Base-by-base conservation (phyloP, 92 coral and sea anemone genomes). In the Phenganax subtilis region DNA sequence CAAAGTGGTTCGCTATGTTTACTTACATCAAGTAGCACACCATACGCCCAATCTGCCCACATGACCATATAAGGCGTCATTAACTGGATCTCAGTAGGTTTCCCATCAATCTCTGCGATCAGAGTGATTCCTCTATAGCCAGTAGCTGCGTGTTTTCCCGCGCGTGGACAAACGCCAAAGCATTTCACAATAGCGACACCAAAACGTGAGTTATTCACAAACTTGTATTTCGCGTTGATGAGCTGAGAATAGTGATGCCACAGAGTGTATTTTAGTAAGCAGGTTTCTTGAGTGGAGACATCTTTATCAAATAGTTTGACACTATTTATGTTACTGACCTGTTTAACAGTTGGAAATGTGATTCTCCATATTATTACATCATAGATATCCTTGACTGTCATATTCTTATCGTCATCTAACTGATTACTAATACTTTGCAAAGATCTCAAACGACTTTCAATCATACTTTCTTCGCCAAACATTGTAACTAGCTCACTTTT, bases 21-120 rank as follows among this genome's bases (percentile, higher is more conserved):
- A 54, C 80, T 31, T 59, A 76, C 81, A 62, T 76, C 53, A 76
- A 76, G 69, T 44, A 76, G 20, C n/a, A 76, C 70, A 31, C 54
- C 31, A 52, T 76, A 76, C 0, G 81, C 81, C 81, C 81, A 76
- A 64, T 76, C 81, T 10, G 81, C 81, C 81, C 81, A 76, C 81
- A 76, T 76, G 55, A 76, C 81, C 81, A 76, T 76, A 76, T 76
- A 76, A n/a, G 81, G 81, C 16, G 81, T 76, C 29, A 76, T 64
- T 15, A 76, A 12, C 16, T 76, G 81, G 51, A 76, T 58, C 70
- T 76, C 81, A 10, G 61, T 57, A 29, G 81, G 81, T 31, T 76
- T 57, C 55, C 81, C 81, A 25, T 76, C 81, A 37, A 76, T 52
- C 81, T 76, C 81, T 14, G 81, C 81, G 28, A 76, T 57, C 81